Base-by-base conservation (phyloP, 2,113 vertebrate species). In the Nansenia antarctica region DNA sequence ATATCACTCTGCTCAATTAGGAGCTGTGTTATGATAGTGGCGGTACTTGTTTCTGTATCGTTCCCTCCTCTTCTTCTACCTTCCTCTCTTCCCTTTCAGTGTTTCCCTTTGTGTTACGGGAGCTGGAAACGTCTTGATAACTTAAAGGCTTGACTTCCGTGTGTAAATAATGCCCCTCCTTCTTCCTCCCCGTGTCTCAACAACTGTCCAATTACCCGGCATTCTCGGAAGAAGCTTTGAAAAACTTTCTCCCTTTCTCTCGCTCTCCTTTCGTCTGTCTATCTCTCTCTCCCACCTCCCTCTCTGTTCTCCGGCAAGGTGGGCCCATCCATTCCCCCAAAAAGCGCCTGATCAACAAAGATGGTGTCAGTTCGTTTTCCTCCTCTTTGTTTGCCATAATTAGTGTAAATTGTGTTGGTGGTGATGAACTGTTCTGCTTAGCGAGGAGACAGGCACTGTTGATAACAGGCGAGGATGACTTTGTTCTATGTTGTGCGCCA, bases 341-440 rank as follows among this genome's bases (percentile, higher is more conserved):
- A 22, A 60, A 35, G 9, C n/a, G 7, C 30, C 68, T 74, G 63
- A 85, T 83, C 71, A 82, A 77, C 72, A 72, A 68, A 67, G 75
- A 82, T 61, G 64, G 54, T 26, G 73, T 80, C 2, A 29, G 54
- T 83, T 81, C 47, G 73, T 77, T 79, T 54, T 35, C 9, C n/a
- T n/a, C 58, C 18, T 59, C 65, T 73, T 70, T 83, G 79, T 85
- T 84, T 83, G 49, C 39, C 61, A 72, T 87, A 88, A 89, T 89
- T 85, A 81, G 66, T 65, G 72, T 35, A 74, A 87, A 87, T 77
- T 83, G 69, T 85, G 73, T 80, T 67, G 54, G 75, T 73, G 79
- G 65, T 72, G 59, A 74, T 27, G 62, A 76, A 47, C 76, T 27
- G 7, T 29, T 42, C 24, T 11, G 11, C 12, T 34, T 5, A 24